Conservation (phyloP, 1,140 invertebrate genomes). For the Anadara kagoshimensis region DNA sequence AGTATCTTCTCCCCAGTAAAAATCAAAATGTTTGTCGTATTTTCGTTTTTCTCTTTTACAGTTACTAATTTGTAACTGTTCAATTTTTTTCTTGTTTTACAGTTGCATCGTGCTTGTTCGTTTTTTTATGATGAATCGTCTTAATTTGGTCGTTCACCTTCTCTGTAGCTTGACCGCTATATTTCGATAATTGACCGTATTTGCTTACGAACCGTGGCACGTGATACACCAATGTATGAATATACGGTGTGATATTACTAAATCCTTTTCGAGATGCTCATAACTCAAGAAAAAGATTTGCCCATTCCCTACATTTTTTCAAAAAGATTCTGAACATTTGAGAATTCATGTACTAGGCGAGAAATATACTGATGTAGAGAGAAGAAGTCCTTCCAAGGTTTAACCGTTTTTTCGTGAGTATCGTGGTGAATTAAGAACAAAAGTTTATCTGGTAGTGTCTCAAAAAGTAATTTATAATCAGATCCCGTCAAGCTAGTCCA, state of each 20-base stretch:
- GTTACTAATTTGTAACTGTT: too few species aligned
- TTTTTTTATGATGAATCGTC: too few species aligned
- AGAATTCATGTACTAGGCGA: background rate
- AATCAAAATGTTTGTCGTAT: background rate
- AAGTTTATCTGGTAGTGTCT: background rate
- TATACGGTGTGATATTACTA: slow-evolving; percentile 27
- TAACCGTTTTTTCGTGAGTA: background rate
- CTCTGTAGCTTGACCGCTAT: too few species aligned
- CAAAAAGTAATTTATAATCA: slow-evolving; percentile 18
- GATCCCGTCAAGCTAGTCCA: slow-evolving; percentile 23
- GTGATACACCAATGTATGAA: slow-evolving; percentile 19
- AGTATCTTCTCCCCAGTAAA: slow-evolving; percentile 1
- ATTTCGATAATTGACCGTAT: too few species aligned
- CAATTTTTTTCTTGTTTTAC: too few species aligned
- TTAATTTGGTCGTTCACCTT: too few species aligned
- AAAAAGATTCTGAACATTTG: background rate
- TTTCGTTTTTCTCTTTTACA: slow-evolving; percentile 16
- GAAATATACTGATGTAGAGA: background rate
- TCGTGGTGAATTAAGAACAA: background rate
- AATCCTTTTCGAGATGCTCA: slow-evolving; percentile 5
- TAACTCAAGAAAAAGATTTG: background rate
- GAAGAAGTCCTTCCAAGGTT: slow-evolving; percentile 13
- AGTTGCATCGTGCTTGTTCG: too few species aligned
- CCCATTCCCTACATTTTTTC: background rate
- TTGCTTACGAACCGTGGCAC: slow-evolving; percentile 15